Conservation (phyloP, 2,797 vertebrate species). For the Pelobates cultripes region DNA sequence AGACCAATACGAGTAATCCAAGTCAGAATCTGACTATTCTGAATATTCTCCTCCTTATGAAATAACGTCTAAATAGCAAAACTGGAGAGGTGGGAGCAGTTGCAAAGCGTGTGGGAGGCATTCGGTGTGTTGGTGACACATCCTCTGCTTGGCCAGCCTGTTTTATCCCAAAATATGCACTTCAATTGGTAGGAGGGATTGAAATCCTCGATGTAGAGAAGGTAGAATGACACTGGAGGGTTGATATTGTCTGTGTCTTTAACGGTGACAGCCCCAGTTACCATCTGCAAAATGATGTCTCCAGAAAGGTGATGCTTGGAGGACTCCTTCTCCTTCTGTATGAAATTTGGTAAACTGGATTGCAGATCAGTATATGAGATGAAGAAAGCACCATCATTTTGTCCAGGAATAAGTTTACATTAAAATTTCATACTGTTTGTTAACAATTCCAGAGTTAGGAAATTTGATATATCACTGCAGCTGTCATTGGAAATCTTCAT, state of each 20-base stretch:
- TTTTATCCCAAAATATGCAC: conserved; percentile 78
- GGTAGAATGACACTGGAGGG: conserved; percentile 28
- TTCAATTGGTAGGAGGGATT: background rate
- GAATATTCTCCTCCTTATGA: conserved; percentile 61
- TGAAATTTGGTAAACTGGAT: conserved; percentile 1
- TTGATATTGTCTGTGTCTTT: background rate
- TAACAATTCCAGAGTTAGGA: background rate
- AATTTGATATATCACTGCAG: background rate
- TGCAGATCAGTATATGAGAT: conserved; percentile 23
- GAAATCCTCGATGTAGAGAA: conserved; percentile 5
- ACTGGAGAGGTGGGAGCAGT: conserved; percentile 76
- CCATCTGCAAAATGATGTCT: background rate
- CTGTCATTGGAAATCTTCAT: background rate
- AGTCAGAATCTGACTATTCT: background rate
- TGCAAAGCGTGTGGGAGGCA: conserved; percentile 67
- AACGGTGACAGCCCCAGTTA: conserved; percentile 18
- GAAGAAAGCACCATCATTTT: conserved; percentile 20
- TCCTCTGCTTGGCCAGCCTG: conserved; percentile 70
- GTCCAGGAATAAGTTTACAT: background rate
- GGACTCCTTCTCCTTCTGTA: background rate
- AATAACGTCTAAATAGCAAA: conserved; percentile 81
- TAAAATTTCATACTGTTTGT: conserved; percentile 12
- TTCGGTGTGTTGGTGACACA: conserved; percentile 63
- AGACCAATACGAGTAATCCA: conserved; percentile 62
- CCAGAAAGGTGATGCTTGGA: background rate